Base-by-base conservation (phyloP, 2,888 invertebrate genomes). In the Leptodirus hochenwartii region DNA sequence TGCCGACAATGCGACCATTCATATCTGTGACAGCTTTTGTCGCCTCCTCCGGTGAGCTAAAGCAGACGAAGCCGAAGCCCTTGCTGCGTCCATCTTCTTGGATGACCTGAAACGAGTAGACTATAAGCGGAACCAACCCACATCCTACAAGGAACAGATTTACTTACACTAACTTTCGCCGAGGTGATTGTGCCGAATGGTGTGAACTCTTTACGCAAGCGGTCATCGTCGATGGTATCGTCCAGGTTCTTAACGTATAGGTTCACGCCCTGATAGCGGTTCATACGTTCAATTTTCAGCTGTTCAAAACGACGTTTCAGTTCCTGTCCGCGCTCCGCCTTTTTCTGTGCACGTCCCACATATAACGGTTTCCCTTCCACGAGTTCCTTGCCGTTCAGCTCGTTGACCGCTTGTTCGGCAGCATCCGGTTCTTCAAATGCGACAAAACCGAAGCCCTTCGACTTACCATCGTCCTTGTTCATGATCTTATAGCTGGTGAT, bases 401-500 rank as follows among this genome's bases (percentile, higher is more conserved):
- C 87, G 42, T 77, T 71, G 12, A 91, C 90, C 39, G 95, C 95
- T 48, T 74, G 73, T 53, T 93, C 93, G 33, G 96, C 96, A 38
- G 79, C 77, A 56, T 95, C 95, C 14, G 95, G 85, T 48, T 87
- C 87, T 56, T 95, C 91, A 60, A 84, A 99, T 24, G 93, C 93
- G 32, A 98, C 96, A 65, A 99, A 98, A 16, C 98, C 98, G 59
- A 98, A 99, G 15, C 98, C 96, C 55, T 88, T 84, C n/a, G 87
- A 82, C 51, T 82, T 79, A 5, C 90, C 90, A 53, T 84, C 82
- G 41, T 90, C 88, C 51, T 82, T 85, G 47, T 71, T 76, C 88
- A 93, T 93, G 17, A 87, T 84, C 59, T 82, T 87, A 51, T 82
- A 81, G 52, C 87, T 87, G 30, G 87, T 87, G 41, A 91, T 88